A percentile compares a stretch with the other conserved stretches of the same genome.
Conservation (phyloP, 2,113 vertebrate species). For the Menidia beryllina region DNA sequence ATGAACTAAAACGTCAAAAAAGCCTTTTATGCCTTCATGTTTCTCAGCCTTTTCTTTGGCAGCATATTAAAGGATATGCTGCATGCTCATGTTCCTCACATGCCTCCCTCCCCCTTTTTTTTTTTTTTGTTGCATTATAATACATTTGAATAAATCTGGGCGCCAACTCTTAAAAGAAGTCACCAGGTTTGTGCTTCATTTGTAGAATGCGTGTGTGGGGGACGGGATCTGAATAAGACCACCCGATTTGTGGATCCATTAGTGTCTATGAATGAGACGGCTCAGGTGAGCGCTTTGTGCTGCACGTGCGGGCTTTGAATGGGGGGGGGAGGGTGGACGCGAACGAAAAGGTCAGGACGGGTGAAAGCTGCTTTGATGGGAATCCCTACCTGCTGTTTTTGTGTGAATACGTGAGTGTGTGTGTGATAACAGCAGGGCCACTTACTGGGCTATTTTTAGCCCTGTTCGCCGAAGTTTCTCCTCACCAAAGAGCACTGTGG, state of each 20-base stretch:
- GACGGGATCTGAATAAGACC: background rate
- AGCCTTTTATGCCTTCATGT: background rate
- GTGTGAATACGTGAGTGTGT: slow-evolving; percentile 19
- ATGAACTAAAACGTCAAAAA: slow-evolving; percentile 12
- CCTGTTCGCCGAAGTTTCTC: slow-evolving; percentile 46
- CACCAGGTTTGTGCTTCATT: background rate
- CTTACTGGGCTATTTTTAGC: slow-evolving; percentile 69
- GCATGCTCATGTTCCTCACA: too few species aligned
- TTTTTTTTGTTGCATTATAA: background rate
- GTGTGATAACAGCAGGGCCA: slow-evolving; percentile 26
- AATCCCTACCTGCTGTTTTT: slow-evolving; percentile 47
- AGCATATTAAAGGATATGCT: slow-evolving; percentile 14
- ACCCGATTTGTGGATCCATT: background rate
- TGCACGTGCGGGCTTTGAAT: slow-evolving; percentile 30
- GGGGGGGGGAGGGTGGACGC: slow-evolving; percentile 23
- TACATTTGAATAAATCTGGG: too few species aligned
- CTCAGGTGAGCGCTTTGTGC: slow-evolving; percentile 21
- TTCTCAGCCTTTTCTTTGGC: slow-evolving; percentile 6
- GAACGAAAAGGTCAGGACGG: slow-evolving; percentile 68
- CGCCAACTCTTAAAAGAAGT: too few species aligned
- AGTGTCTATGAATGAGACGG: slow-evolving; percentile 15
- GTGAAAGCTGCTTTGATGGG: slow-evolving; percentile 71
- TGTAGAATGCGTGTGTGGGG: background rate
- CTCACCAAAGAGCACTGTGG: slow-evolving; percentile 57
- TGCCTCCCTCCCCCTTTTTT: background rate